These are phyloP conservation scores for Lates calcarifer DNA, from an alignment of 2,113 vertebrate genomes.

Conservation along the genomic window DNA sequence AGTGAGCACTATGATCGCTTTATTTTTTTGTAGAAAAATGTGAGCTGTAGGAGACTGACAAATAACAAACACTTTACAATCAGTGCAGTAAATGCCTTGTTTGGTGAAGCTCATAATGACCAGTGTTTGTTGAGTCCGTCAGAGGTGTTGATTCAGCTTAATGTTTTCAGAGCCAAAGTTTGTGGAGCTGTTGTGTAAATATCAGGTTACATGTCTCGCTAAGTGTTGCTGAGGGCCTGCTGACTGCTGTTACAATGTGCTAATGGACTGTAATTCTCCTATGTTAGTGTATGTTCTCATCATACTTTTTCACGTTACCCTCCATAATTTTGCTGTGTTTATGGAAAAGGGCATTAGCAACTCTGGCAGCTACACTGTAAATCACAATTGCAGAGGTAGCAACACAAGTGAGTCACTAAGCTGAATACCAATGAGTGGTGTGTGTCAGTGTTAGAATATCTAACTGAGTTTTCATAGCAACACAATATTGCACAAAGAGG, in stretches of 20 bases:
- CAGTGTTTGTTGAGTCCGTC: conserved; percentile 15
- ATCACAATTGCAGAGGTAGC: conserved; percentile 3
- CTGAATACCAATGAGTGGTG: conserved; percentile 5
- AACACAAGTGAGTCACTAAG: conserved; percentile 35
- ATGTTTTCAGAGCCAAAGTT: not conserved
- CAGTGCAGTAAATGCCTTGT: conserved; percentile 31
- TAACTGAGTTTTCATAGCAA: not conserved
- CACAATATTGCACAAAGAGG: not conserved
- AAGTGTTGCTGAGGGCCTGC: not conserved
- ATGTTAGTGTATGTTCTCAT: conserved; percentile 10
- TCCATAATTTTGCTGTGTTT: not conserved
- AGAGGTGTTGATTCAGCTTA: not conserved
- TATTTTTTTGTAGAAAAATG: not conserved
- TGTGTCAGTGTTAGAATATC: conserved; percentile 9
- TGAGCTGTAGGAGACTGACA: not conserved
- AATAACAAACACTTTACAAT: conserved; percentile 7
- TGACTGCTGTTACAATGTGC: not conserved
- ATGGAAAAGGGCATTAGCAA: not conserved
- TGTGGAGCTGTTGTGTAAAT: conserved; percentile 10
- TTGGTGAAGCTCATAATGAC: conserved; percentile 43
- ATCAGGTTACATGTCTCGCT: conserved; percentile 4
- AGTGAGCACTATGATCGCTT: not conserved
- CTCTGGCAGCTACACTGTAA: not conserved
- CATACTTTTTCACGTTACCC: not conserved
- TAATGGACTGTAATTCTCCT: conserved; percentile 1